Base-by-base conservation (phyloP, 2,888 invertebrate species). In the Callyntrura sp. region DNA sequence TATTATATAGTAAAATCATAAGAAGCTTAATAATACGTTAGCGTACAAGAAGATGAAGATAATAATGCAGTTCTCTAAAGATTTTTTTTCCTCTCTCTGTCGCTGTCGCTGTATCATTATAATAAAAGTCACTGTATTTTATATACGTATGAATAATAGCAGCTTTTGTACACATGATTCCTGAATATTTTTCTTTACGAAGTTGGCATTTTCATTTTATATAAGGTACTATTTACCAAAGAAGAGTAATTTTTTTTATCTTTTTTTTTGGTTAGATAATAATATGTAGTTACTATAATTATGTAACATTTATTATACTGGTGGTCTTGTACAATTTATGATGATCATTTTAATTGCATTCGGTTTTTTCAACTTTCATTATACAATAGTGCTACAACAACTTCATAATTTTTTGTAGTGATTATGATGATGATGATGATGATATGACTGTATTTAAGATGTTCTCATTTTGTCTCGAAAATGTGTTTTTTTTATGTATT, bases 101-200 rank as follows among this genome's bases (percentile, higher is more conserved):
- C 9, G n/a, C n/a, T n/a, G n/a, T n/a, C n/a, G n/a, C n/a, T n/a
- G n/a, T n/a, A 70, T 35, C 70, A 43, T 43, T 43, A 43, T 17
- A 28, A 28, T 17, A 35, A 35, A 43, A 70, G n/a, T 1, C 43
- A 35, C 45, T 17, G 28, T 51, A 45, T 11, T 35, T 35, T 17
- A 23, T 48, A 48, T 60, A 60, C 17, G 43, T 76, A 68, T 79
- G 28, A 25, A 55, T 68, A 62, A 51, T 79, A 86, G 73, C 86
- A 79, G 82, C 51, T 76, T 73, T 85, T 88, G 88, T 83, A 88
- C 88, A 68, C 82, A 76, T 88, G 76, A 88, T 88, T 88, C 88
- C 88, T 83, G 88, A 83, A 88, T 87, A 86, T 76, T 73, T 11
- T 62, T n/a, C n/a, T 62, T 35, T 60, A 35, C 35, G 35, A 35